Evolutionary conservation across 2,888 invertebrate species (phyloP).

Genomic region (Marronus borbonicus): DNA sequence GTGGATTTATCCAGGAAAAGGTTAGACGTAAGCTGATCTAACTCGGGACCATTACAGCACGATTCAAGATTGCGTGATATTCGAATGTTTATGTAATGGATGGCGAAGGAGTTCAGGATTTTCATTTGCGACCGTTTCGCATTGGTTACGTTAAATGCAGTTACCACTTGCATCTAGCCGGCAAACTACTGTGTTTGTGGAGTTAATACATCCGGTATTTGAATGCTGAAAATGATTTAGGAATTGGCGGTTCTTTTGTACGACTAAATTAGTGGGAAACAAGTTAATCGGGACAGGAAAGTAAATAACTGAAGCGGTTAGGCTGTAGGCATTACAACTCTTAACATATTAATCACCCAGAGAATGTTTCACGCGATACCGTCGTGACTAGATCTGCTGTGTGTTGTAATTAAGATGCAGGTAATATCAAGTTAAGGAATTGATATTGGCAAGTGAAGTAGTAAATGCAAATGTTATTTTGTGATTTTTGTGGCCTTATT

Average conservation of each 20-base stretch:
- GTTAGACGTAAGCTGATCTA: neutral
- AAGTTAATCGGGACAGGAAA: neutral
- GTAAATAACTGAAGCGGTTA: too few relatives aligned
- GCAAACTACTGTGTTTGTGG: neutral
- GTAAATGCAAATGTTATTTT: too few relatives aligned
- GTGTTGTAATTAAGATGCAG: too few relatives aligned
- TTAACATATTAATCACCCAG: too few relatives aligned
- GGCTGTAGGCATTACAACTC: too few relatives aligned
- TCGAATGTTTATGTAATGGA: conserved; percentile 17
- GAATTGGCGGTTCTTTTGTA: neutral
- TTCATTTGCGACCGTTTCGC: conserved; percentile 19
- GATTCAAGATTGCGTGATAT: conserved; percentile 26
- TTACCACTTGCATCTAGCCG: neutral
- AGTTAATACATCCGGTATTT: conserved; percentile 6
- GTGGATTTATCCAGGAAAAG: neutral
- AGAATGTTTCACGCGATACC: too few relatives aligned
- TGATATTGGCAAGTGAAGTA: too few relatives aligned
- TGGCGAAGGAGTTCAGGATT: conserved; percentile 2
- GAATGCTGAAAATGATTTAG: neutral
- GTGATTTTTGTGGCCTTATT: too few relatives aligned
- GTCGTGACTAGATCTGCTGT: too few relatives aligned
- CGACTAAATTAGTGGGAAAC: neutral
- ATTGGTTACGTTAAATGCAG: conserved; percentile 16
- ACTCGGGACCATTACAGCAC: neutral
- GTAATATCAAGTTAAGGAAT: too few relatives aligned